Conservation (phyloP, 1,140 invertebrate species). For the Thaumatotibia leucotreta region DNA sequence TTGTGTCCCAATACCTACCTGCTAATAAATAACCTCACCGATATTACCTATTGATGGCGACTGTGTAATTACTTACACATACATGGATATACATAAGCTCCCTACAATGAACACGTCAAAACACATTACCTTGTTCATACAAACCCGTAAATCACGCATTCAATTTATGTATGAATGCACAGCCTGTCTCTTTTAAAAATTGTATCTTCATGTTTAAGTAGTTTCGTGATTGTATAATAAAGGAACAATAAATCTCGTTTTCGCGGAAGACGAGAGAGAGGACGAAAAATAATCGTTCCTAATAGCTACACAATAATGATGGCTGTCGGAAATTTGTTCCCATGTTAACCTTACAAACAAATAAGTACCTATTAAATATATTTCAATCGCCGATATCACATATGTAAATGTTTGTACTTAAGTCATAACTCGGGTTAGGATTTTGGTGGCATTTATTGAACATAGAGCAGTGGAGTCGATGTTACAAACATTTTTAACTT, state of each 20-base stretch:
- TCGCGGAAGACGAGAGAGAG: background rate
- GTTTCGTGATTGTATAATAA: slow-evolving; percentile 8
- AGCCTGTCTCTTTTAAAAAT: background rate
- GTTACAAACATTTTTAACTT: too few species aligned
- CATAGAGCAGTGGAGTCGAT: too few species aligned
- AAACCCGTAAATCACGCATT: background rate
- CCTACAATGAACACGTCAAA: background rate
- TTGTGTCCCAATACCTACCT: too few species aligned
- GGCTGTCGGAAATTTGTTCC: slow-evolving; percentile 30
- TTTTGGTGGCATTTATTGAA: too few species aligned
- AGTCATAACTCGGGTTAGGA: too few species aligned
- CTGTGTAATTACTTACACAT: too few species aligned
- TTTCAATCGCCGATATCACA: too few species aligned
- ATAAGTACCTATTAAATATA: too few species aligned
- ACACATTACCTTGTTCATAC: background rate
- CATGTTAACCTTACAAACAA: slow-evolving; percentile 26
- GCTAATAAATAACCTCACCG: background rate
- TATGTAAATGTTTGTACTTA: too few species aligned
- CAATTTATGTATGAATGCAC: background rate
- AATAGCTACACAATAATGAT: slow-evolving; percentile 10
- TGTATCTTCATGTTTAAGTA: background rate
- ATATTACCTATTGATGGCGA: background rate
- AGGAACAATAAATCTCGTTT: background rate
- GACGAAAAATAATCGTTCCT: slow-evolving; percentile 19
- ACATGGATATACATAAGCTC: background rate